A percentile compares a stretch with the other conserved stretches of the same genome.
Conservation (phyloP, 2,113 vertebrate species). For the Urocynchramus pylzowi region DNA sequence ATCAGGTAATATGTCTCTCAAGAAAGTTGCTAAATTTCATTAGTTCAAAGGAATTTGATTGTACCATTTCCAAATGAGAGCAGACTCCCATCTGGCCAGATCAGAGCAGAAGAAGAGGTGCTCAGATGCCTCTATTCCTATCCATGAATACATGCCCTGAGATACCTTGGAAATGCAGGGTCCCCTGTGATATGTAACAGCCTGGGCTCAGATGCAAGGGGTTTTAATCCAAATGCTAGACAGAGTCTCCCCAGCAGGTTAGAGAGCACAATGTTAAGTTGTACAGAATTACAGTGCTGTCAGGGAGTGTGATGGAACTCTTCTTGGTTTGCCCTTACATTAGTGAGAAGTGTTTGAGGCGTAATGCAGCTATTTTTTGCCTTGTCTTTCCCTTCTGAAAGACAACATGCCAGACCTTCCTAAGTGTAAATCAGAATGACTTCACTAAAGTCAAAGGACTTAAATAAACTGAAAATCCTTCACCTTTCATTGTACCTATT, state of each 20-base stretch:
- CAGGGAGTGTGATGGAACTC: background rate
- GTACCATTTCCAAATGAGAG: background rate
- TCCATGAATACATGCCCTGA: background rate
- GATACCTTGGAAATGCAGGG: background rate
- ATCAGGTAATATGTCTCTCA: background rate
- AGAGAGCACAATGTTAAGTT: background rate
- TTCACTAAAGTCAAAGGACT: background rate
- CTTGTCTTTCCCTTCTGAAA: background rate
- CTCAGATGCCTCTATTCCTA: background rate
- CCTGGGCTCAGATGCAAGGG: background rate
- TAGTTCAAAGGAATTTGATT: background rate
- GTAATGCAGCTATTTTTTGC: background rate
- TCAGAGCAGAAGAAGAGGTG: background rate
- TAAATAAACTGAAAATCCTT: background rate
- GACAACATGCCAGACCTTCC: accelerated
- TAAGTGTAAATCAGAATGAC: background rate
- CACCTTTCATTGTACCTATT: background rate
- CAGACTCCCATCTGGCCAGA: background rate
- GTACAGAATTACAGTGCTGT: background rate
- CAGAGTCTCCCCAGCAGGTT: background rate
- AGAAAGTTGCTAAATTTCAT: background rate
- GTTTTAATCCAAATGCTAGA: background rate
- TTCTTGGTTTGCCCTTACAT: background rate
- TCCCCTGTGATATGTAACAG: background rate
- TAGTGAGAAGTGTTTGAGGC: background rate